Evolutionary conservation across 2,797 vertebrate genomes (phyloP).

Genomic region (Cetoscarus ocellatus): DNA sequence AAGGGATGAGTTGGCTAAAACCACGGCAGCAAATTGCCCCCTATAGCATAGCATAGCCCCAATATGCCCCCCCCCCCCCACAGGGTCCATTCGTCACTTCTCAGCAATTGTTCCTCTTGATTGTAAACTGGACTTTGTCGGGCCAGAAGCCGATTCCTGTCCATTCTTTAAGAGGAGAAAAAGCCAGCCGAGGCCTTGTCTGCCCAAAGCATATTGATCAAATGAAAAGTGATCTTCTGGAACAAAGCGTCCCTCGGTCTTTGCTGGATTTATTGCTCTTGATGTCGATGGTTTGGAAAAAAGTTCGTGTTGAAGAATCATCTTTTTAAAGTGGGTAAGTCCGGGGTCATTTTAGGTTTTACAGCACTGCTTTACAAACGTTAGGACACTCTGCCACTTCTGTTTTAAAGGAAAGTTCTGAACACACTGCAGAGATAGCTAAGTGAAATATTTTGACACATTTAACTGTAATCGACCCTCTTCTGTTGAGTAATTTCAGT

Average conservation of each 20-base stretch:
- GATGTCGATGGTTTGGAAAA: not conserved
- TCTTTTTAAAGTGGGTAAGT: not conserved
- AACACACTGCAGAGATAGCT: not conserved
- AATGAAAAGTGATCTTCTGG: constrained; percentile 11
- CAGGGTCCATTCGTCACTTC: not conserved
- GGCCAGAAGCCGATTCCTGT: not conserved
- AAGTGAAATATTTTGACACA: not conserved
- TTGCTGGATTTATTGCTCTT: constrained; percentile 1
- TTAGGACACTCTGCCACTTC: not conserved
- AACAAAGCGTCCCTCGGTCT: not conserved
- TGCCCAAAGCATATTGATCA: constrained; percentile 14
- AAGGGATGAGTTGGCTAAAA: not conserved
- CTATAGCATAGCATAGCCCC: not conserved
- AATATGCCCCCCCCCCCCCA: not conserved
- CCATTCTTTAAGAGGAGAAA: not conserved
- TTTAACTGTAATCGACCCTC: not conserved
- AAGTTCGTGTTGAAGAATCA: not conserved
- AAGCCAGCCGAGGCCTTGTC: not conserved
- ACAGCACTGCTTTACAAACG: not conserved
- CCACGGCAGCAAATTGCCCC: not conserved
- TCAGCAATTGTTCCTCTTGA: not conserved
- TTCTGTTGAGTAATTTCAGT: constrained; percentile 6
- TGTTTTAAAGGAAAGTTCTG: not conserved
- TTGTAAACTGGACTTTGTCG: not conserved
- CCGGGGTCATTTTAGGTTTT: not conserved